Percentiles rank a stretch among this genome's conserved stretches.
These are phyloP conservation scores for Leucophenga montana DNA, from an alignment of 2,888 invertebrate genomes.

Conservation along the genomic window DNA sequence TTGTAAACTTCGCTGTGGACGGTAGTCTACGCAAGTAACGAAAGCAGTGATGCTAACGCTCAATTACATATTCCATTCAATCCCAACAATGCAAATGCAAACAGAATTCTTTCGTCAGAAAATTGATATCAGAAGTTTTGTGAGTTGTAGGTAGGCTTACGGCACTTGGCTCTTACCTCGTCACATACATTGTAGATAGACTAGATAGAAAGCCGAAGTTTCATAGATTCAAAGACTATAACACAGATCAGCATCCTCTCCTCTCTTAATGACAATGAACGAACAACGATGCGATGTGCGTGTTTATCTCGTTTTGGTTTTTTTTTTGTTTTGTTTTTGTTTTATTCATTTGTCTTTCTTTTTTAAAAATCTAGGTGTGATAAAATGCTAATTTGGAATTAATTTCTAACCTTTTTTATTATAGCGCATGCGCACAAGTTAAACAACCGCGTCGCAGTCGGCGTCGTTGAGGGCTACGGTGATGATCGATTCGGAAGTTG, in stretches of 20 bases:
- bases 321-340: conserved; percentile 25
- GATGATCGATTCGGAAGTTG: too few species aligned
- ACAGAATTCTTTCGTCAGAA: too few species aligned
- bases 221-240: conserved; percentile 38
- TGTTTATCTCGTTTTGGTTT: neutral
- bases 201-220: conserved; percentile 4
- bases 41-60: too few species aligned
- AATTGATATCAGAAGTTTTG: too few species aligned
- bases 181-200: neutral
- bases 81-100: too few species aligned
- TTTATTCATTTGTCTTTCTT: conserved; percentile 24
- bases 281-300: conserved; percentile 19
- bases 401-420: conserved; percentile 12
- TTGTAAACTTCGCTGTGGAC: too few species aligned
- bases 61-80: too few species aligned
- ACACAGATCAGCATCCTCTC: neutral
- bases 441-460: neutral
- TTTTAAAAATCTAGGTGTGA: conserved; percentile 31
- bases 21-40: too few species aligned
- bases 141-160: too few species aligned
- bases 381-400: conserved; percentile 44
- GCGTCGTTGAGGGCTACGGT: too few species aligned
- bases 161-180: neutral
- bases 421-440: neutral
- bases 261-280: neutral